Conservation (phyloP, 2,888 invertebrate species). For the Hermaeophaga mercurialis region DNA sequence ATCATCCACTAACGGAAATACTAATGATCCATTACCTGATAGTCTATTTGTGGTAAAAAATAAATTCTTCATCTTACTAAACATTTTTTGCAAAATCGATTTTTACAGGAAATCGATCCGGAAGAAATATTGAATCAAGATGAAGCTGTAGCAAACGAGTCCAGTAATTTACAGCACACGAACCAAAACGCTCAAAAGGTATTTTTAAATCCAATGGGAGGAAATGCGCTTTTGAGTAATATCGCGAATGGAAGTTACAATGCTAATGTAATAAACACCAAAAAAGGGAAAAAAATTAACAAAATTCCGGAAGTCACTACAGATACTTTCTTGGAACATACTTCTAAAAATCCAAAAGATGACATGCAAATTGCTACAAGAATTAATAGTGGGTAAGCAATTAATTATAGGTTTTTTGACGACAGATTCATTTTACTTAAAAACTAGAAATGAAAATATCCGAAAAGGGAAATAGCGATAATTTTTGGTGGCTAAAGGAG, state of each 20-base stretch:
- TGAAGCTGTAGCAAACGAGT: conserved; percentile 28
- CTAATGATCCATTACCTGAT: conserved; percentile 6
- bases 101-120: conserved; percentile 19
- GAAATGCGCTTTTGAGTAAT: conserved; percentile 52
- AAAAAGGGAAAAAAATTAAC: conserved; percentile 30
- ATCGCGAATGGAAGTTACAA: conserved; percentile 50
- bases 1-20: conserved; percentile 9
- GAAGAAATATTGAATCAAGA: conserved; percentile 2
- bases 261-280: conserved; percentile 39
- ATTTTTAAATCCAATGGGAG: conserved; percentile 50
- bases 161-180: conserved; percentile 32
- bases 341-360: conserved; percentile 7
- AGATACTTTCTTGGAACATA: conserved; percentile 6
- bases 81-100: conserved; percentile 1
- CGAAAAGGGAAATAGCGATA: no score
- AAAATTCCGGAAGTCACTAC: conserved; percentile 3
- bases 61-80: no score
- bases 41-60: conserved; percentile 25
- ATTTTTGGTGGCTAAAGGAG: no score
- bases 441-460: no score
- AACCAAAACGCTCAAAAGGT: conserved; percentile 40
- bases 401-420: neutral
- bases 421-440: no score
- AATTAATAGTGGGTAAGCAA: conserved; percentile 35
- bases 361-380: conserved; percentile 41